These are phyloP conservation scores for Polietes domitor DNA, from an alignment of 2,888 invertebrate species.

Conservation along the genomic window DNA sequence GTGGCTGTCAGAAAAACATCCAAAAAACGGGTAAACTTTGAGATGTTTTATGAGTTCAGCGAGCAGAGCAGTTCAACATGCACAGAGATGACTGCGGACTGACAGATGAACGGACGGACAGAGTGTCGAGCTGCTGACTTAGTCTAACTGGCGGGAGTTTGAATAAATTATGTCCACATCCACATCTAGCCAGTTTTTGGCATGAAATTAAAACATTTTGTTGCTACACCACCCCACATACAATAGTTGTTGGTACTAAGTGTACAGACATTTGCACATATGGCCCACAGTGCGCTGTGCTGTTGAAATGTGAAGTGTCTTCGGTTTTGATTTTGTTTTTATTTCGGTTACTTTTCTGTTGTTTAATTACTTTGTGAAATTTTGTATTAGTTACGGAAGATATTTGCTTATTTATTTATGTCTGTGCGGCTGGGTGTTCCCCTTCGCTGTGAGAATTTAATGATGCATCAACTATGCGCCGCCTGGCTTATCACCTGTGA, in stretches of 20 bases:
- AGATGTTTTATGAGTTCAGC: background rate
- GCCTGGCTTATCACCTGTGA: background rate
- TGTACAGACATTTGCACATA: too few species aligned
- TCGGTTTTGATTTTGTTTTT: background rate
- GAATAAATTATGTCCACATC: conserved; percentile 1
- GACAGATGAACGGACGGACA: background rate
- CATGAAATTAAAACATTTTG: background rate
- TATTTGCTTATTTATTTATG: conserved; percentile 21
- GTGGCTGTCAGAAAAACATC: background rate
- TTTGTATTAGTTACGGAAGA: conserved; percentile 42
- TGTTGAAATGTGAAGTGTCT: conserved; percentile 3
- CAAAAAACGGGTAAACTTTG: background rate
- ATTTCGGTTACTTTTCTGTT: too few species aligned
- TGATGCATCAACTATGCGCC: background rate
- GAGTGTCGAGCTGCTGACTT: background rate
- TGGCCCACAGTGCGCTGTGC: too few species aligned
- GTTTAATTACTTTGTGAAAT: conserved; percentile 24
- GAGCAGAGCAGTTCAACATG: background rate
- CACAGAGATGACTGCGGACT: background rate
- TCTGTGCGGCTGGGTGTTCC: background rate
- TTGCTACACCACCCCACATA: background rate
- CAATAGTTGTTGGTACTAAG: too few species aligned
- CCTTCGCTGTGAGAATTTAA: background rate
- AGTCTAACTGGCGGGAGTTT: background rate
- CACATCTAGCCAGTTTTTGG: background rate